These are phyloP conservation scores for Priocnemis perturbator DNA, from an alignment of 2,888 invertebrate genomes.

Conservation along the genomic window DNA sequence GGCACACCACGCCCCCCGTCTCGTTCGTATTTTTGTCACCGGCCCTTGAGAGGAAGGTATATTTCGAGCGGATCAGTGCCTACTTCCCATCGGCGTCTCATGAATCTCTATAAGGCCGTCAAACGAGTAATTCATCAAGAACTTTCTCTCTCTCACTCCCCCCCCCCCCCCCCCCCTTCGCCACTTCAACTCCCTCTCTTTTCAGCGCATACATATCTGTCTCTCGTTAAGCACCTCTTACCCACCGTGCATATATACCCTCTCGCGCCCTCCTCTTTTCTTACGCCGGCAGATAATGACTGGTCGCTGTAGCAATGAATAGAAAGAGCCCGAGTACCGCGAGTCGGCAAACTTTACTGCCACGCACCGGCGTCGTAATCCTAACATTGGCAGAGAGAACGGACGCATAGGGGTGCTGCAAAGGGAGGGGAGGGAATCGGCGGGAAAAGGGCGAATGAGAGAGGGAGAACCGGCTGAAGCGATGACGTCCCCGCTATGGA, in stretches of 20 bases:
- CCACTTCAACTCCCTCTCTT: slow-evolving; percentile 36
- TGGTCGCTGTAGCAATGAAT: slow-evolving; percentile 36
- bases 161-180: slow-evolving; percentile 38
- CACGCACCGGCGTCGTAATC: slow-evolving; percentile 21
- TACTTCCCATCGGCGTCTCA: slow-evolving; percentile 59
- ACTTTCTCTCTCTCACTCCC: slow-evolving; percentile 28
- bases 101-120: slow-evolving; percentile 71
- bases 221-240: slow-evolving; percentile 19
- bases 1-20: slow-evolving; percentile 54
- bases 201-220: slow-evolving; percentile 22
- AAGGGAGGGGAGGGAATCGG: background rate
- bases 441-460: slow-evolving; percentile 12
- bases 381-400: slow-evolving; percentile 15
- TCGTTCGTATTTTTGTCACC: slow-evolving; percentile 49
- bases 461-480: slow-evolving; percentile 41
- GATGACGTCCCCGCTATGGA: slow-evolving; percentile 55
- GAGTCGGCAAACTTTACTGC: slow-evolving; percentile 44
- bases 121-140: slow-evolving; percentile 69
- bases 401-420: slow-evolving; percentile 3
- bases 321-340: slow-evolving; percentile 35
- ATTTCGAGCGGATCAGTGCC: slow-evolving; percentile 43
- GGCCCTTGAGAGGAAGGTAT: slow-evolving; percentile 35
- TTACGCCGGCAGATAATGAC: slow-evolving; percentile 39
- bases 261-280: slow-evolving; percentile 6
- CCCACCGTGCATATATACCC: slow-evolving; percentile 19